phyloP scores from a whole-genome alignment of 2,113 vertebrate species.

The Saguinus imperator region DNA sequence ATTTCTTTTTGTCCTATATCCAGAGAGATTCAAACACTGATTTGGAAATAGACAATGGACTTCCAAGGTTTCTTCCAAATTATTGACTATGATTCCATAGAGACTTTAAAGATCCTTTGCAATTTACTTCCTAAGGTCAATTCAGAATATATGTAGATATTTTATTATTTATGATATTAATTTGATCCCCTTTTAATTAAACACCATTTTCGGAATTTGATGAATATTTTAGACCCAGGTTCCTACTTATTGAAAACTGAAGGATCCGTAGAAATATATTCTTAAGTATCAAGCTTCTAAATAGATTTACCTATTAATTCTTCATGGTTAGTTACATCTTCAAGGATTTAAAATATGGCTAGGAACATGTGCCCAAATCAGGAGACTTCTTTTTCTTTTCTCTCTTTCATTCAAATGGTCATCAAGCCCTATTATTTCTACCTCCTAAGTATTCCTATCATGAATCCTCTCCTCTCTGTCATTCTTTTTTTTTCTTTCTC shows the following conservation, averaged over 20 bases:
- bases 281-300: constrained; percentile 4
- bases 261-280: background rate
- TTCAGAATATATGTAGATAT: constrained; percentile 19
- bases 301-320: constrained; percentile 39
- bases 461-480: background rate
- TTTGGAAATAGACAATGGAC: constrained; percentile 7
- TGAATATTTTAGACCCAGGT: background rate
- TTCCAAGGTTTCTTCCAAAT: constrained; percentile 25
- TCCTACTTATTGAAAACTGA: constrained; percentile 30
- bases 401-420: constrained; percentile 29
- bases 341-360: constrained; percentile 46
- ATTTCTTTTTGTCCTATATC: background rate
- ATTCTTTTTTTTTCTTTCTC: background rate
- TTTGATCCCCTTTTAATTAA: constrained; percentile 32
- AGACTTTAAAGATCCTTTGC: background rate
- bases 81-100: constrained; percentile 9
- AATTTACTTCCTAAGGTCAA: constrained; percentile 22
- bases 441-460: constrained; percentile 1
- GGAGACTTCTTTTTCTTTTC: background rate
- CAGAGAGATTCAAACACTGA: constrained; percentile 12
- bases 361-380: background rate
- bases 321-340: background rate
- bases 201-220: constrained; percentile 19
- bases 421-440: constrained; percentile 16
- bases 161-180: constrained; percentile 24